Percentiles rank a stretch among this genome's conserved stretches.
phyloP scores from a whole-genome alignment of 2,113 vertebrate genomes.

The Osmerus mordax region DNA sequence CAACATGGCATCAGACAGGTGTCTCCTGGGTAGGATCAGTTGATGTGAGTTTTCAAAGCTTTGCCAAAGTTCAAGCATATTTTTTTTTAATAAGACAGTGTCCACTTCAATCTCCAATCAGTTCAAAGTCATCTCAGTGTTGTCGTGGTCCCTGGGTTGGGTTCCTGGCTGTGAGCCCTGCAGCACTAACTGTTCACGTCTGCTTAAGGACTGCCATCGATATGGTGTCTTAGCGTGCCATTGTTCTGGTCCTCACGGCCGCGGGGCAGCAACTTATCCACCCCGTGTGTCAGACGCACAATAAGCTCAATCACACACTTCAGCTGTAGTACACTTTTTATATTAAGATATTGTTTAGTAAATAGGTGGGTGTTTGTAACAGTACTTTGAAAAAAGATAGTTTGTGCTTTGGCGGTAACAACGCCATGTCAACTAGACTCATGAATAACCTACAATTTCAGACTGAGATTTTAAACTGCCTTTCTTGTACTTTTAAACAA shows the following conservation, averaged over 20 bases:
- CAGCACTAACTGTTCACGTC: neutral
- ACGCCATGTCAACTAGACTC: too few species aligned
- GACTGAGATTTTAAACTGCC: too few species aligned
- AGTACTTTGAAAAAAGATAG: slow-evolving; percentile 19
- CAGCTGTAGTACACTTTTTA: slow-evolving; percentile 18
- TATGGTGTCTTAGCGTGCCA: too few species aligned
- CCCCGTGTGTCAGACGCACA: too few species aligned
- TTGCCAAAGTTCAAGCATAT: neutral
- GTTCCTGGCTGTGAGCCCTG: neutral
- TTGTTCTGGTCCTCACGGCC: too few species aligned
- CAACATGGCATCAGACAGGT: neutral
- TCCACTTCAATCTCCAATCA: slow-evolving; percentile 5
- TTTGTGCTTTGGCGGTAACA: too few species aligned
- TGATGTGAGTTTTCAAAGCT: slow-evolving; percentile 12
- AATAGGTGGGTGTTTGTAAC: slow-evolving; percentile 16
- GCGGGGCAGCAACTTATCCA: too few species aligned
- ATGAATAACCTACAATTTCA: too few species aligned
- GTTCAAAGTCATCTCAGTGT: slow-evolving; percentile 14
- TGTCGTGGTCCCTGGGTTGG: neutral
- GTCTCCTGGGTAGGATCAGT: neutral
- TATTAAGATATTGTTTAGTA: slow-evolving; percentile 22
- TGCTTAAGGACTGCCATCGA: neutral
- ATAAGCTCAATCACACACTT: too few species aligned
- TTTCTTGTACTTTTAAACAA: too few species aligned
- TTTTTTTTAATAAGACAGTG: slow-evolving; percentile 6